Percentiles rank a stretch among this genome's conserved stretches.
phyloP scores from a whole-genome alignment of 1,140 invertebrate genomes.

The Hypothenemus hampei region DNA sequence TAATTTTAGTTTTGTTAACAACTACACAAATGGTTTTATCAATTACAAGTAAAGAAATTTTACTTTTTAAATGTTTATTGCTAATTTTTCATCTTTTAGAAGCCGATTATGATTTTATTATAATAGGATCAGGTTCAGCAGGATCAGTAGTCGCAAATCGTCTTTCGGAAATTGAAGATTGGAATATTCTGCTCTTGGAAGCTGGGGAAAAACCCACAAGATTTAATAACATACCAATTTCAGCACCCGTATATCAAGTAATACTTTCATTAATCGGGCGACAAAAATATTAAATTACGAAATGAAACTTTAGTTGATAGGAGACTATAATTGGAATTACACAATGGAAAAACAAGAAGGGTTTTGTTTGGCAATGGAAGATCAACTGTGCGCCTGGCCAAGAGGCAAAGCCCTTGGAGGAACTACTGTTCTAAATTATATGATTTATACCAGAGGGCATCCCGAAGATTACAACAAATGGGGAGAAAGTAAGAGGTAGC shows the following conservation, averaged over 20 bases:
- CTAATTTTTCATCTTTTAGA: neutral
- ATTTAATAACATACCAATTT: slow-evolving; percentile 21
- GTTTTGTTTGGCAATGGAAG: slow-evolving; percentile 57
- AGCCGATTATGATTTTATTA: slow-evolving; percentile 71
- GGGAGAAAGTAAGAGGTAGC: slow-evolving; percentile 62
- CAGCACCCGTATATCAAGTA: slow-evolving; percentile 20
- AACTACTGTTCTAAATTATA: slow-evolving; percentile 57
- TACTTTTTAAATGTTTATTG: no score
- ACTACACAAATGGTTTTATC: no score
- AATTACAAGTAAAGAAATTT: no score
- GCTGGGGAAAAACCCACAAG: slow-evolving; percentile 71
- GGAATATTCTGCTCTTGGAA: slow-evolving; percentile 74
- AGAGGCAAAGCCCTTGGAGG: slow-evolving; percentile 53
- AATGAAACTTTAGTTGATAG: slow-evolving; percentile 38
- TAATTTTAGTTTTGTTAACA: no score
- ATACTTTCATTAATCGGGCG: neutral
- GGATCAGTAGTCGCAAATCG: slow-evolving; percentile 86
- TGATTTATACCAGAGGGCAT: slow-evolving; percentile 65
- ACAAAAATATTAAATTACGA: neutral
- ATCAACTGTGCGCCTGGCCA: slow-evolving; percentile 39
- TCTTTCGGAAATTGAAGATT: slow-evolving; percentile 69
- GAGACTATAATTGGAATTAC: slow-evolving; percentile 75
- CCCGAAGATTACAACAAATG: slow-evolving; percentile 62
- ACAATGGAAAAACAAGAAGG: slow-evolving; percentile 64
- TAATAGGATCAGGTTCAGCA: slow-evolving; percentile 83